These are phyloP conservation scores for Drosophila fungiperda DNA, from an alignment of 2,888 invertebrate genomes.

Conservation along the genomic window DNA sequence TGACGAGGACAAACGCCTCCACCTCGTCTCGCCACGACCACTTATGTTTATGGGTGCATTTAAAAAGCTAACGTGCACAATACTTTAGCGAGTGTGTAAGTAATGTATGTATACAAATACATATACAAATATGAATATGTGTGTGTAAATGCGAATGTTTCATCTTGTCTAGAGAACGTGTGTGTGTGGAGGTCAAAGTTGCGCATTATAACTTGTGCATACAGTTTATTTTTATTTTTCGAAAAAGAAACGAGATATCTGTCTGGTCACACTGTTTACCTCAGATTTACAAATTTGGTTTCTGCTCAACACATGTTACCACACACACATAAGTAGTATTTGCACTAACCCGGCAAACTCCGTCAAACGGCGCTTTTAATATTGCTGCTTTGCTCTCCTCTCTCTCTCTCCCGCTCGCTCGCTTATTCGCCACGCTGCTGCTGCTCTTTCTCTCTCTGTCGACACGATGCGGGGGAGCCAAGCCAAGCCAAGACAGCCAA, in stretches of 20 bases:
- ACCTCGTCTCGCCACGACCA: not conserved
- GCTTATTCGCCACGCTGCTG: conserved; percentile 39
- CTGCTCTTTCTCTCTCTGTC: conserved; percentile 23
- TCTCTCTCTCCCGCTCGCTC: conserved; percentile 24
- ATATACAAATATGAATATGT: not conserved
- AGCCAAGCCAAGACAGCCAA: conserved; percentile 13
- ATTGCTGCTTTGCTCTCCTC: conserved; percentile 32
- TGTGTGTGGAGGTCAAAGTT: conserved; percentile 68
- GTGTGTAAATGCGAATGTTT: conserved; percentile 8
- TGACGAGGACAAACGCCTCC: conserved; percentile 21
- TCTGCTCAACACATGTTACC: conserved; percentile 41
- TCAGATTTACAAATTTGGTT: conserved; percentile 20
- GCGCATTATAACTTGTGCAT: conserved; percentile 52
- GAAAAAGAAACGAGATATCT: conserved; percentile 11
- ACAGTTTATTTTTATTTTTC: conserved; percentile 11
- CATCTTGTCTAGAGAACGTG: conserved; percentile 22
- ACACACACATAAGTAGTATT: conserved; percentile 5
- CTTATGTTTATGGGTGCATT: conserved; percentile 47
- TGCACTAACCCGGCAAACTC: conserved; percentile 72
- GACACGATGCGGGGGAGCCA: conserved; percentile 63
- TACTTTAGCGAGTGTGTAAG: conserved; percentile 26
- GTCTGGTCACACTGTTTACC: conserved; percentile 32
- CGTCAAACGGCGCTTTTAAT: conserved; percentile 59
- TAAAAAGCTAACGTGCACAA: conserved; percentile 71
- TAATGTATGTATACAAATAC: conserved; percentile 1